Evolutionary conservation across 2,888 invertebrate species (phyloP), one percentile per base, ranked within the genome.

Genomic region (Thyatira batis): DNA sequence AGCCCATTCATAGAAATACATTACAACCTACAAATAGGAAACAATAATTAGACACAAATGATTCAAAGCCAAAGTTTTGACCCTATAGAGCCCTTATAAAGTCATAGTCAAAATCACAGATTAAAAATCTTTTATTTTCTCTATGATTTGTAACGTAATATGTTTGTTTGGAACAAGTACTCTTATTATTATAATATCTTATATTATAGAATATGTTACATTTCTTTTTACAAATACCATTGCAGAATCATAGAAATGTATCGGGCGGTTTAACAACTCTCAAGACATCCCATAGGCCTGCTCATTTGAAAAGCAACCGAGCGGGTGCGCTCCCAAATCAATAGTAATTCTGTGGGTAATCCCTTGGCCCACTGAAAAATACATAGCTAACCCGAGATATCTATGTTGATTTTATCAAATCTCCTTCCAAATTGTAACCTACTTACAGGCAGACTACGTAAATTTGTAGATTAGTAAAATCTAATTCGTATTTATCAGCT

Each of bases 281-380:
- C 57, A 49, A 3, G 11, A 50, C n/a, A 64, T 80, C 68, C 50
- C 53, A 62, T 67, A 65, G 84, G 84, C 68, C 82, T 84, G 86
- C 85, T 91, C 90, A 91, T 91, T 90, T 89, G 84, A 84, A 86
- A 89, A 82, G 85, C 90, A 87, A 85, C 77, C 88, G 87, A 86
- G 85, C 87, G 83, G 82, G 74, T 76, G 74, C 78, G 82, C 73
- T 76, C 84, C 87, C 86, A 80, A 92, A 92, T 92, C 91, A 92
- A 92, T 92, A 92, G 88, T 92, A 89, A 92, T 90, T 88, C 88
- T 80, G 84, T 78, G 84, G 84, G 84, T 87, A 89, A 90, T 89
- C 87, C 84, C 74, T 76, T 63, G 75, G 73, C 77, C 76, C 78
- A 69, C 76, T 78, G 80, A 90, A 90, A 90, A 90, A 87, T 88